Conservation (phyloP, 2,113 vertebrate genomes). For the Amphiprion ocellaris region DNA sequence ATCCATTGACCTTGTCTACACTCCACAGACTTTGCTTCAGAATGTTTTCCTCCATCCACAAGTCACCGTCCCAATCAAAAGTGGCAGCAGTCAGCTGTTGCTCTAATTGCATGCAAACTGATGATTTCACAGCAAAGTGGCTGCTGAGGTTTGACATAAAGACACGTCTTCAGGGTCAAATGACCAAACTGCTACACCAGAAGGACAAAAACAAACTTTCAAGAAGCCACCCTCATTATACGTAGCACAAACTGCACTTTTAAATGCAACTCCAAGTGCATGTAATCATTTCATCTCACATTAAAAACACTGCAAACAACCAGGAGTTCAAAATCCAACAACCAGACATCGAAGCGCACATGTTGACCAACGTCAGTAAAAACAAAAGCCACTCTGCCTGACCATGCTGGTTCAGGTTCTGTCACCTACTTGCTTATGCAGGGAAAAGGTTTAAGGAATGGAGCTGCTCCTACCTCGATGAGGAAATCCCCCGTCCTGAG, state of each 20-base stretch:
- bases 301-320: too few species aligned
- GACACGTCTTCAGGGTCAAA: background rate
- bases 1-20: background rate
- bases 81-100: conserved; percentile 17
- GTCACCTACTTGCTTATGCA: too few species aligned
- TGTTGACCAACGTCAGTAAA: too few species aligned
- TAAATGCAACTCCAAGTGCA: background rate
- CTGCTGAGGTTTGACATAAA: conserved; percentile 5
- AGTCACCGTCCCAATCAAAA: background rate
- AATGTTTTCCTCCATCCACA: background rate
- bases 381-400: too few species aligned
- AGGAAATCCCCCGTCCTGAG: conserved; percentile 97
- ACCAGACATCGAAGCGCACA: too few species aligned
- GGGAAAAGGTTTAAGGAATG: too few species aligned
- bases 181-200: background rate
- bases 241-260: too few species aligned
- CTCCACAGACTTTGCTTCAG: background rate
- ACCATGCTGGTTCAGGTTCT: too few species aligned
- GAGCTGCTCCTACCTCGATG: conserved; percentile 90
- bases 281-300: background rate
- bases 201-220: too few species aligned
- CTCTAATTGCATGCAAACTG: conserved; percentile 18
- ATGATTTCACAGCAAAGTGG: conserved; percentile 17
- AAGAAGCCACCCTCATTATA: too few species aligned
- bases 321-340: too few species aligned